Base-by-base conservation (phyloP, 2,888 invertebrate species). In the Mystacides longicornis region DNA sequence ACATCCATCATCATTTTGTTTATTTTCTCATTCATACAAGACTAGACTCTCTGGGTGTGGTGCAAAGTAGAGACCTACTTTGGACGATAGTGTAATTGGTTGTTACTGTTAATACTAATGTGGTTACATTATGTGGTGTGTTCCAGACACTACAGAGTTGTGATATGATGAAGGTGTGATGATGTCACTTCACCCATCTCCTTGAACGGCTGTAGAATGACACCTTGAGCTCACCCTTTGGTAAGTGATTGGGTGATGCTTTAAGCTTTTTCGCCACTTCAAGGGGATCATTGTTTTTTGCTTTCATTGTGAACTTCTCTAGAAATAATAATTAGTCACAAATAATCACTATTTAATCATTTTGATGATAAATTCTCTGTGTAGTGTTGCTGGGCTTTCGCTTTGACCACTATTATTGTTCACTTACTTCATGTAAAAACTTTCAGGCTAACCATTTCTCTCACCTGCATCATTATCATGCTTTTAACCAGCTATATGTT, bases 161-260 rank as follows among this genome's bases (percentile, higher is more conserved):
- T 60, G 62, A 60, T 59, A 52, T 57, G 62, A 70, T 72, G 76
- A 74, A 71, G 74, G 72, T 57, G 61, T 73, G 76, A 73, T 68
- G 74, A 70, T 52, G 56, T 58, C 49, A 52, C 60, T 57, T 48
- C 55, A 49, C 54, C 52, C 31, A 50, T 50, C 23, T 68, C 68
- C 74, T 72, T 68, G 69, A 66, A 72, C 72, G 73, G 70, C 75
- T 76, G 75, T 74, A 70, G 73, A 74, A 76, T 74, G 75, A 75
- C 71, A 72, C 69, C 72, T 70, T 69, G 62, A 72, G 68, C 58
- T 75, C 75, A 74, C 75, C 72, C 72, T 52, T 54, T 70, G 77
- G 77, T 77, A 77, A 77, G 77, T 77, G 68, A 69, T 75, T 72
- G 75, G 77, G 76, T 76, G 77, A 72, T 74, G 71, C 72, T 59